Base-by-base conservation (phyloP, 1,140 invertebrate species). In the Lerema accius region DNA sequence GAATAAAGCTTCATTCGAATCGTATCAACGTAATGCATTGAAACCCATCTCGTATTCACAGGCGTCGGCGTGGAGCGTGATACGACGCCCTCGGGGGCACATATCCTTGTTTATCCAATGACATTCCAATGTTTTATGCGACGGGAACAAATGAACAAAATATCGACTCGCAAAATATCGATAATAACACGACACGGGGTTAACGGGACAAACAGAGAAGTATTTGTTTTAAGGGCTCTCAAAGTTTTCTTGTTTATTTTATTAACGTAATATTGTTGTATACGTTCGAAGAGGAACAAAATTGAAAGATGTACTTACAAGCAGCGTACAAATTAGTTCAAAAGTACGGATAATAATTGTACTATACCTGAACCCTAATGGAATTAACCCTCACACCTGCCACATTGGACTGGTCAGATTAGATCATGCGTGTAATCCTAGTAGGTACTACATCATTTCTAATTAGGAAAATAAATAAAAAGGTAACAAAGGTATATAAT, bases 61-160 rank as follows among this genome's bases (percentile, higher is more conserved):
- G 15, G 32, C 45, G 17, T 15, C 35, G 10, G n/a, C 45, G 28
- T 9, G 16, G 14, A 39, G 35, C 14, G 19, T 43, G 11, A 37
- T 37, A 37, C n/a, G 35, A 11, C 11, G 6, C 23, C 39, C 37
- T 13, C 19, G 48, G 48, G 46, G 4, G 11, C 15, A 35, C 39
- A 39, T 35, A 51, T 45, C 48, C 59, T 51, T 45, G 32, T 62
- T 32, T 51, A 62, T 62, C 48, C 17, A 62, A 62, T 62, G 59
- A 62, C 59, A 62, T 50, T 28, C 42, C 11, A 14, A 51, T 51
- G 46, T 32, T 50, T 43, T 40, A 49, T 14, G 10, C 19, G 45
- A 48, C 26, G n/a, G 9, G 45, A 48, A 48, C 45, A 28, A 48
- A 48, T 48, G 23, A 23, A n/a, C 35, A 11, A 48, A 28, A 48